A percentile compares a stretch with the other conserved stretches of the same genome.
phyloP scores from a whole-genome alignment of 37 sponge, comb jelly and placozoan genomes.

The Hexactinellida sp. region DNA sequence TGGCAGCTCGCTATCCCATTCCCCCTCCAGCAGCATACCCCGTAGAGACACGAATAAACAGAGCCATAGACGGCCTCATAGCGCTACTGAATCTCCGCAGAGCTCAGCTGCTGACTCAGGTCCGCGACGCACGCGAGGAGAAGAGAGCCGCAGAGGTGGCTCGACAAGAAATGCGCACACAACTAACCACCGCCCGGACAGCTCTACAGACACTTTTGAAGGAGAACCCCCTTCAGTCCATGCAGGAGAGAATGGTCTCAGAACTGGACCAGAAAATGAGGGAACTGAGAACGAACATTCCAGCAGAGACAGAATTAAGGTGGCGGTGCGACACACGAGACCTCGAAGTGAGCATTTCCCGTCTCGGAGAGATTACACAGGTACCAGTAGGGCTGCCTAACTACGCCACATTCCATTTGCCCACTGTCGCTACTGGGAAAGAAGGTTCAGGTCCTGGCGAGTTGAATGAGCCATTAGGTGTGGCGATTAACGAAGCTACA shows the following conservation, averaged over 20 bases:
- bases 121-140: neutral
- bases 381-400: neutral
- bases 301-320: neutral
- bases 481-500: neutral
- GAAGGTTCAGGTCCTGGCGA: neutral
- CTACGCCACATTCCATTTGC: neutral
- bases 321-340: neutral
- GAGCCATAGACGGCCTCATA: neutral
- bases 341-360: neutral
- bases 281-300: neutral
- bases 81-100: neutral
- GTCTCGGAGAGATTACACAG: neutral
- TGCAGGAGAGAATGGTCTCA: neutral
- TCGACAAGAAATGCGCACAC: neutral
- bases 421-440: neutral
- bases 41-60: neutral
- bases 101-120: neutral
- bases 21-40: neutral
- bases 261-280: neutral
- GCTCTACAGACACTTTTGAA: neutral
- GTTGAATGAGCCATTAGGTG: neutral
- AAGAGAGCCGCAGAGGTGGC: neutral
- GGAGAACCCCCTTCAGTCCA: neutral
- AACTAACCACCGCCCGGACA: neutral
- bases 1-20: neutral